These are phyloP conservation scores for Bombycilla garrulus DNA, from an alignment of 2,113 vertebrate species.

Conservation along the genomic window DNA sequence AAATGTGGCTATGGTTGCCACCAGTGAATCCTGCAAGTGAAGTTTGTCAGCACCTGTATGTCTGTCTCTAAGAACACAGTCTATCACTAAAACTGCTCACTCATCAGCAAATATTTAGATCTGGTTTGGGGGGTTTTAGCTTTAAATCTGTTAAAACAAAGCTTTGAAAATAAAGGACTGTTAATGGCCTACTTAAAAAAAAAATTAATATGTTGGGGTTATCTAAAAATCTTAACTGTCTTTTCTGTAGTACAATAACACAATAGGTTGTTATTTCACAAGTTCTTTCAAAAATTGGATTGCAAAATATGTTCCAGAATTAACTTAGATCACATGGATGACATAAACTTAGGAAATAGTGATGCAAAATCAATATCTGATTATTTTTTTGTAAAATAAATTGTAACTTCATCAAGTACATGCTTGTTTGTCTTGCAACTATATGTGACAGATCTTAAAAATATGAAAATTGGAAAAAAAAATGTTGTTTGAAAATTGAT, in stretches of 20 bases:
- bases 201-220: not conserved
- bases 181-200: not conserved
- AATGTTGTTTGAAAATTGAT: not conserved
- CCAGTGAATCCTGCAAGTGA: not conserved
- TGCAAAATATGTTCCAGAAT: not conserved
- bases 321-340: not conserved
- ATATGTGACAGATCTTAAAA: not conserved
- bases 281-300: not conserved
- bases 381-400: not conserved
- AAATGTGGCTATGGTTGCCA: not conserved
- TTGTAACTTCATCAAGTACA: not conserved
- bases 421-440: not conserved
- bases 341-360: not conserved
- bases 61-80: not conserved
- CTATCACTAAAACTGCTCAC: not conserved
- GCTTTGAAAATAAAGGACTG: not conserved
- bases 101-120: not conserved
- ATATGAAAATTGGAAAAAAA: not conserved
- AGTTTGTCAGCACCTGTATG: not conserved
- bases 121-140: rapidly evolving
- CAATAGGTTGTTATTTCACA: not conserved
- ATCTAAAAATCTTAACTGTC: not conserved
- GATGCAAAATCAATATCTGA: not conserved
- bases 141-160: not conserved
- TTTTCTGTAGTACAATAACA: not conserved